Base-by-base conservation (phyloP, 2,797 vertebrate genomes). In the Tenualosa ilisha region DNA sequence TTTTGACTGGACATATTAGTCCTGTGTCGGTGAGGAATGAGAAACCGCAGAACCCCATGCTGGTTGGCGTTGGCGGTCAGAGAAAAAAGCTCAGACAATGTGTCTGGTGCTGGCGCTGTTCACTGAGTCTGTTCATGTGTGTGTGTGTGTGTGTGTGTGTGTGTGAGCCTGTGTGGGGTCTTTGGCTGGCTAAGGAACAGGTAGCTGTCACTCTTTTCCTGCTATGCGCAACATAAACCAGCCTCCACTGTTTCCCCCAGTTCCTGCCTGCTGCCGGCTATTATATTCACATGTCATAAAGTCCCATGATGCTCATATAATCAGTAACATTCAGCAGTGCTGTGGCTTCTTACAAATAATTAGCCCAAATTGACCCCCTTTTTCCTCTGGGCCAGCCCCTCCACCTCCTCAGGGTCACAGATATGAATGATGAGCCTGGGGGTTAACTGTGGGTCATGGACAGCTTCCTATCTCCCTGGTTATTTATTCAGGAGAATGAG, bases 401-500 rank as follows among this genome's bases (percentile, higher is more conserved):
- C 37, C 3, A 3, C 37, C 15, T 75, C 68, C 68, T 75, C 68
- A 20, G 68, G 68, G 68, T 75, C 68, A 31, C 68, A 26, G 95
- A 97, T 98, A 97, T 97, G 97, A 98, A 97, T 97, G 97, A 98
- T 96, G 96, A 97, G 95, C 92, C 87, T 86, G 89, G 91, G 95
- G 98, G 97, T 98, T 97, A 98, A 96, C 95, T 61, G 94, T 84
- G 72, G 97, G 97, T 99, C 98, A 97, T 92, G 90, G 94, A 93
- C 92, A 93, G 94, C 94, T 97, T 95, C 96, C 96, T 95, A 94
- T 97, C 96, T 96, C 95, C 95, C 95, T 95, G 95, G 96, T 97
- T 98, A 99, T 99, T 99, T 98, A 98, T 99, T 97, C 97, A 97
- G 95, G 91, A 96, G 97, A 98, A 98, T 98, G 97, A 98, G 97